Evolutionary conservation across 2,888 invertebrate species (phyloP).

Genomic region (Drosophila acutilabella): DNA sequence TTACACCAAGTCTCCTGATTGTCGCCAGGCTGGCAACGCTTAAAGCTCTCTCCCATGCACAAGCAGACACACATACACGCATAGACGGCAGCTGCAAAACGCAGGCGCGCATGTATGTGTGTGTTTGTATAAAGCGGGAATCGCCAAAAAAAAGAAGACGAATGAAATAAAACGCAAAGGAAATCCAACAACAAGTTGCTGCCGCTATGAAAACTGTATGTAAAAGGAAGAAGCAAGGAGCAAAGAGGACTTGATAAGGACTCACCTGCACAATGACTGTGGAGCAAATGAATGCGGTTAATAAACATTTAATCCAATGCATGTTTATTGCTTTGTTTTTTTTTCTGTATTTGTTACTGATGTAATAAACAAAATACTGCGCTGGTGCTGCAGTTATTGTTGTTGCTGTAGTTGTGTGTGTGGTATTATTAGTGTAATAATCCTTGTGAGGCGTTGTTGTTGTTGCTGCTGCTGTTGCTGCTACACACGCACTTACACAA

Average conservation of each 20-base stretch:
- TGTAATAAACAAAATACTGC: conserved; percentile 51
- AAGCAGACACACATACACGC: conserved; percentile 19
- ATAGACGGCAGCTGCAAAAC: conserved; percentile 51
- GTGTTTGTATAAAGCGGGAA: conserved; percentile 37
- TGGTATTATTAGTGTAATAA: conserved; percentile 58
- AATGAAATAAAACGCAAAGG: conserved; percentile 21
- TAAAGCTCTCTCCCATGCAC: conserved; percentile 32
- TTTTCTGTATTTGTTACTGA: conserved; percentile 42
- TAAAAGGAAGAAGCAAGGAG: conserved; percentile 1
- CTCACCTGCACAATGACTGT: conserved; percentile 84
- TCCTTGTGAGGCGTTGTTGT: conserved; percentile 45
- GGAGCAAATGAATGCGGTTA: conserved; percentile 84
- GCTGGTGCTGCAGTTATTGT: conserved; percentile 15
- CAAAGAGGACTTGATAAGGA: conserved; percentile 15
- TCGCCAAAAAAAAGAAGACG: conserved; percentile 19
- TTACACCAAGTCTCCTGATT: conserved; percentile 2
- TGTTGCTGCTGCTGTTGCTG: conserved; percentile 38
- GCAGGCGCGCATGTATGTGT: conserved; percentile 36
- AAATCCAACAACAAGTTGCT: conserved; percentile 55
- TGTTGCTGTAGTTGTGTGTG: conserved; percentile 44
- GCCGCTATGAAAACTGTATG: conserved; percentile 26
- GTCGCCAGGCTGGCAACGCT: conserved; percentile 48
- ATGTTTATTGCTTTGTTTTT: conserved; percentile 76
- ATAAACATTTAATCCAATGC: conserved; percentile 85
- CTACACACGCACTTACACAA: conserved; percentile 46